Base-by-base conservation (phyloP, 2,888 invertebrate species). In the Dorcus parallelipipedus region DNA sequence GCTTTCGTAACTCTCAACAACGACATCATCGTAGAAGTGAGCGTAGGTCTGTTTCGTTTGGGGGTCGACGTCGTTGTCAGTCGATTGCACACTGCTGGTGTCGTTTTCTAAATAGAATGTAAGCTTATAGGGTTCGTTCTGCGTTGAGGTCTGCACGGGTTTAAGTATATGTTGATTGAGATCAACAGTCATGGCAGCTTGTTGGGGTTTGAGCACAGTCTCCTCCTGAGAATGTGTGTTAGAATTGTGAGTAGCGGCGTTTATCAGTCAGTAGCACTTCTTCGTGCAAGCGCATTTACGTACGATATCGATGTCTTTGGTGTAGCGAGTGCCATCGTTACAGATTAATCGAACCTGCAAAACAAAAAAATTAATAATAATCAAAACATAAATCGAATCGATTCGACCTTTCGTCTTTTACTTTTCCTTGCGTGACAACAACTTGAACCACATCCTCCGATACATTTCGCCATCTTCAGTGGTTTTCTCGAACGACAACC, bases 281-380 rank as follows among this genome's bases (percentile, higher is more conserved):
- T 93, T 92, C 71, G 90, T 90, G 84, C 97, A 97, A 67, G 94
- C 93, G 81, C 97, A 97, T 79, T 96, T 96, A 77, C 96, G 90
- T 76, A 97, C 94, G 78, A 97, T 92, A 75, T 97, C 96, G 74
- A 97, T 89, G 76, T 96, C 94, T 84, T 95, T 95, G 79, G 94
- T 93, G 84, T 94, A 96, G 63, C 93, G 90, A 58, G 91, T 91
- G 65, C 96, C 95, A 77, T 96, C 93, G 65, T 89, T 86, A 82
- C 97, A 98, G 70, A 95, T 88, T 70, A 98, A 86, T 69, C 95
- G 91, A 65, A 92, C 88, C 90, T 91, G 80, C 3, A 79, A 70
- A n/a, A n/a, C n/a, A n/a, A n/a, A 45, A 10, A 45, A 10, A 23
- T 14, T 1, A 14, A 14, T 14, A 14, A 14, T 14, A 17, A 45